Percentiles rank a stretch among this genome's conserved stretches.
Evolutionary conservation across 2,113 vertebrate genomes (phyloP).

Genomic region (Heloderma charlesbogerti): DNA sequence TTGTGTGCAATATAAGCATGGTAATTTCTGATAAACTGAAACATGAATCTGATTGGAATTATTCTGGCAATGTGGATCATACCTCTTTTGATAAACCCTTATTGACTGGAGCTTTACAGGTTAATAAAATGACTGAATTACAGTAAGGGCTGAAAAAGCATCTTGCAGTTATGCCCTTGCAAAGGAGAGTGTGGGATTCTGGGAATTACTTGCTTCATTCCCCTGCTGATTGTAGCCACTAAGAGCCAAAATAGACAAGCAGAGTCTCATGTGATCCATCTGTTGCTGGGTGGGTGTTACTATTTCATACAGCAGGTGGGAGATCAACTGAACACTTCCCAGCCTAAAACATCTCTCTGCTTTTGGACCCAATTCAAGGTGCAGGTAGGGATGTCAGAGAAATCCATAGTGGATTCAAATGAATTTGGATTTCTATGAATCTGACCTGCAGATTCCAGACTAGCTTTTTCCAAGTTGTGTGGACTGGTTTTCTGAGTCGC

Average conservation of each 20-base stretch:
- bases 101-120: slow-evolving; percentile 48
- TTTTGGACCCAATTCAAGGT: neutral
- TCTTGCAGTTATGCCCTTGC: neutral
- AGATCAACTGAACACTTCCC: neutral
- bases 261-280: neutral
- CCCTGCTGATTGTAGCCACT: neutral
- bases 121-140: slow-evolving; percentile 49
- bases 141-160: neutral
- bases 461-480: too few relatives aligned
- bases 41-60: slow-evolving; percentile 61
- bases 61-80: slow-evolving; percentile 54
- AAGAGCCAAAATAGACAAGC: neutral
- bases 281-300: neutral
- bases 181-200: neutral
- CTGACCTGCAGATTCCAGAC: too few relatives aligned
- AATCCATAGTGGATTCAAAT: too few relatives aligned
- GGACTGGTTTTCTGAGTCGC: too few relatives aligned
- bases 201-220: neutral
- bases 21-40: slow-evolving; percentile 65
- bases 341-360: neutral
- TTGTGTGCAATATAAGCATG: slow-evolving; percentile 50
- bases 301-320: neutral
- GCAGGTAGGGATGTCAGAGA: too few relatives aligned
- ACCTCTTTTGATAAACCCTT: slow-evolving; percentile 57
- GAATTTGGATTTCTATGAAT: too few relatives aligned